A percentile compares a stretch with the other conserved stretches of the same genome.
phyloP scores from a whole-genome alignment of 2,113 vertebrate species.

The Acrocephalus arundinaceus region DNA sequence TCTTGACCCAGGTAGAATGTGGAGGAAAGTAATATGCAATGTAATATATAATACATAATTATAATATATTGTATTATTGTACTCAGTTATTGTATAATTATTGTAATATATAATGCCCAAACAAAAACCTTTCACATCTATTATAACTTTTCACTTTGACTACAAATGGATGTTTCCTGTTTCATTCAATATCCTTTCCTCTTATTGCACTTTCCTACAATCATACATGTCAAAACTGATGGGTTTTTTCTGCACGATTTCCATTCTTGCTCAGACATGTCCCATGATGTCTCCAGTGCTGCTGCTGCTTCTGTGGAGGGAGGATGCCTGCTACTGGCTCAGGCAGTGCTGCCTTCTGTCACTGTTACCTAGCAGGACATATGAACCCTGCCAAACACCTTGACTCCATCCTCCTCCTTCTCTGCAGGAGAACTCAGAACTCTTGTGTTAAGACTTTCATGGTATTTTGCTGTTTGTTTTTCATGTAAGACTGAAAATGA shows the following conservation, averaged over 20 bases:
- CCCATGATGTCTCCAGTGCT: background rate
- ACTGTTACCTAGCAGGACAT: background rate
- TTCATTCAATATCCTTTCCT: background rate
- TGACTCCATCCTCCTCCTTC: background rate
- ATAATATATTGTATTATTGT: too few species aligned
- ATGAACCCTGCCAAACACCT: background rate
- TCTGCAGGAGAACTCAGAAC: background rate
- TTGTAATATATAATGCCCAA: background rate
- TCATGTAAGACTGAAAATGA: background rate
- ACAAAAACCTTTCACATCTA: background rate
- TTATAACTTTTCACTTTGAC: background rate
- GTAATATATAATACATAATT: too few species aligned
- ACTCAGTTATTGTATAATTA: too few species aligned
- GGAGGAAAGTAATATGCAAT: background rate
- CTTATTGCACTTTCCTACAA: background rate
- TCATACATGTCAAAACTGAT: background rate
- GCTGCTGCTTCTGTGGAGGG: background rate
- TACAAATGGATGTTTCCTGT: background rate
- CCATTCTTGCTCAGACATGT: background rate
- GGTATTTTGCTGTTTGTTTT: background rate
- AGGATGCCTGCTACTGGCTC: background rate
- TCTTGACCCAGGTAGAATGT: background rate
- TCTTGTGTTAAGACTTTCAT: background rate
- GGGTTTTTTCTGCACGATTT: background rate
- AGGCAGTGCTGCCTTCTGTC: background rate